Percentiles rank a stretch among this genome's conserved stretches.
Conservation (phyloP, 2,888 invertebrate genomes). For the Orgyia antiqua region DNA sequence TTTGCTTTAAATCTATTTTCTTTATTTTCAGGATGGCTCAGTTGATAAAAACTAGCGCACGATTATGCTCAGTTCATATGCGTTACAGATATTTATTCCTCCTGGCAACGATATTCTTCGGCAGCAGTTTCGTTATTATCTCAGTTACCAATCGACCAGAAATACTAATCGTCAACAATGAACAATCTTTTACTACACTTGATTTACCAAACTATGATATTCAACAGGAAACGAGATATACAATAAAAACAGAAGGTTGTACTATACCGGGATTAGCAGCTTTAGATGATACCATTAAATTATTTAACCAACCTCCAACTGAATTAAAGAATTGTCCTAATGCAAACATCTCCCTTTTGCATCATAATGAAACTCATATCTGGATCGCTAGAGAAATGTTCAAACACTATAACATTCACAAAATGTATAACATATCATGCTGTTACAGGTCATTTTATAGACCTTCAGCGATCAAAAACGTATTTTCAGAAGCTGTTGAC, state of each 20-base stretch:
- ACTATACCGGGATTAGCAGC: constrained; percentile 81
- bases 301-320: constrained; percentile 70
- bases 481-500: constrained; percentile 62
- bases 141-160: constrained; percentile 48
- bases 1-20: no score
- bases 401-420: constrained; percentile 65
- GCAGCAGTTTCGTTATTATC: constrained; percentile 53
- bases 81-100: constrained; percentile 57
- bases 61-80: constrained; percentile 32
- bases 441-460: constrained; percentile 81
- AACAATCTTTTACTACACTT: constrained; percentile 29
- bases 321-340: constrained; percentile 73
- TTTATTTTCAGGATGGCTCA: constrained; percentile 60
- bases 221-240: constrained; percentile 48
- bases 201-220: constrained; percentile 28
- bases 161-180: constrained; percentile 42
- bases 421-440: constrained; percentile 69
- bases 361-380: constrained; percentile 78
- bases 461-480: constrained; percentile 58
- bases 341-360: constrained; percentile 69
- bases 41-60: constrained; percentile 26
- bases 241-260: constrained; percentile 82
- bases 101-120: constrained; percentile 48
- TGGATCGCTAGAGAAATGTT: constrained; percentile 71
- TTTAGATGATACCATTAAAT: constrained; percentile 74